phyloP scores from a whole-genome alignment of 2,888 invertebrate species.

The Nebria salina region DNA sequence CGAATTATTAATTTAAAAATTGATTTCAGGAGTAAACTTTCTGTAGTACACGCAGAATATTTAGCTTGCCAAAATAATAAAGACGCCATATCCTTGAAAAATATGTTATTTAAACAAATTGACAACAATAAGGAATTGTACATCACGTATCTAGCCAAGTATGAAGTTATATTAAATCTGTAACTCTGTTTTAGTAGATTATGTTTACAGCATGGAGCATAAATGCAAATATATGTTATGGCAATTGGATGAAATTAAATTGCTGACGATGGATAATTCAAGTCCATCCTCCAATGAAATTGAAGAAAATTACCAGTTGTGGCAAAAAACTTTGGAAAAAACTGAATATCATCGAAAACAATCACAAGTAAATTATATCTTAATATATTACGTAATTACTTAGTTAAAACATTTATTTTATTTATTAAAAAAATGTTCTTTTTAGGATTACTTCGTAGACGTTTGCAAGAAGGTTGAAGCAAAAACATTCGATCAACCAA shows the following conservation, averaged over 20 bases:
- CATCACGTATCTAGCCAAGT: neutral
- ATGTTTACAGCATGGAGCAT: neutral
- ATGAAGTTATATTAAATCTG: neutral
- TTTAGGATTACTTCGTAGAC: neutral
- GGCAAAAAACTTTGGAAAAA: neutral
- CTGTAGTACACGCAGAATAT: neutral
- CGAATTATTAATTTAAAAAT: neutral
- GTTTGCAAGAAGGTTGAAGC: neutral
- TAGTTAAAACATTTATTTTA: too few species aligned
- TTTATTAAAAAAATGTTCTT: neutral
- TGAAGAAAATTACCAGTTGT: slow-evolving; percentile 3
- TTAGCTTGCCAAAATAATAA: neutral
- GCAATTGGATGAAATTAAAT: neutral
- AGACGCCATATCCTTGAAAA: neutral
- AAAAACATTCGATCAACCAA: neutral
- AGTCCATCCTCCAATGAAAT: neutral
- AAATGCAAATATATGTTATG: slow-evolving; percentile 9
- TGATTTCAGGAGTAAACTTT: neutral
- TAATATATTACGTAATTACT: too few species aligned
- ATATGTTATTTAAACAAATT: slow-evolving; percentile 5
- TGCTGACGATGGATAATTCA: neutral
- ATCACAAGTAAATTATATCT: neutral
- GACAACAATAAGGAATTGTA: neutral
- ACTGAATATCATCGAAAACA: neutral
- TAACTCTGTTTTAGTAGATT: neutral